Percentiles rank a stretch among this genome's conserved stretches.
Conservation (phyloP, 2,797 vertebrate species). For the Sebastes cheni region DNA sequence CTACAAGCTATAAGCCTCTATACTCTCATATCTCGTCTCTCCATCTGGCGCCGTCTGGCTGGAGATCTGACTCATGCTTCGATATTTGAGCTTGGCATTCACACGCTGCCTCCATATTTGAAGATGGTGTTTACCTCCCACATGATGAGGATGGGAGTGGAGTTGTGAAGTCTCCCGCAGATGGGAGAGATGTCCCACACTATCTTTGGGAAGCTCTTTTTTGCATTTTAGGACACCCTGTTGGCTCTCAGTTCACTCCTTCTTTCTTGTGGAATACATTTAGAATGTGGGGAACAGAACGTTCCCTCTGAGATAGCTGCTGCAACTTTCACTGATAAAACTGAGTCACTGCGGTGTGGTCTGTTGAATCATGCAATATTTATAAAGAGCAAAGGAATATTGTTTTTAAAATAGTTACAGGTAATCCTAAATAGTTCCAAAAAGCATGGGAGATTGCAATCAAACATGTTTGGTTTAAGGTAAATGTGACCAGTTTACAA, state of each 20-base stretch:
- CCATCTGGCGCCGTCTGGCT: constrained; percentile 53
- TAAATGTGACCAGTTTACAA: background rate
- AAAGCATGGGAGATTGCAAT: background rate
- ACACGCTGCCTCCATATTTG: constrained; percentile 16
- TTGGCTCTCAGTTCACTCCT: background rate
- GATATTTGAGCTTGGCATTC: constrained; percentile 28
- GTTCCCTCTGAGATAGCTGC: background rate
- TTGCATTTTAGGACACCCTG: constrained; percentile 16
- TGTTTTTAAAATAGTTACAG: background rate
- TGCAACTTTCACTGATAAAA: background rate
- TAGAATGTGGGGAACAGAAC: background rate
- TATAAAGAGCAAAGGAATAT: background rate
- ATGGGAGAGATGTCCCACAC: constrained; percentile 15
- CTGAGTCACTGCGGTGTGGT: background rate
- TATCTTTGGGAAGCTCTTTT: constrained; percentile 23
- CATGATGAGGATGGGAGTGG: constrained; percentile 9
- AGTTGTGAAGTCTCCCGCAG: constrained; percentile 31
- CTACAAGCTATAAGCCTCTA: background rate
- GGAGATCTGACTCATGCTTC: constrained; percentile 18
- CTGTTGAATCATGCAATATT: background rate
- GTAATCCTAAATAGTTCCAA: background rate
- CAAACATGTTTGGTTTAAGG: background rate
- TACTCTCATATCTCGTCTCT: background rate
- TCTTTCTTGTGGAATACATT: background rate
- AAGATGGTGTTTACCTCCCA: constrained; percentile 43